These are phyloP conservation scores for Poecilia picta DNA, from an alignment of 2,797 vertebrate genomes.

Conservation along the genomic window DNA sequence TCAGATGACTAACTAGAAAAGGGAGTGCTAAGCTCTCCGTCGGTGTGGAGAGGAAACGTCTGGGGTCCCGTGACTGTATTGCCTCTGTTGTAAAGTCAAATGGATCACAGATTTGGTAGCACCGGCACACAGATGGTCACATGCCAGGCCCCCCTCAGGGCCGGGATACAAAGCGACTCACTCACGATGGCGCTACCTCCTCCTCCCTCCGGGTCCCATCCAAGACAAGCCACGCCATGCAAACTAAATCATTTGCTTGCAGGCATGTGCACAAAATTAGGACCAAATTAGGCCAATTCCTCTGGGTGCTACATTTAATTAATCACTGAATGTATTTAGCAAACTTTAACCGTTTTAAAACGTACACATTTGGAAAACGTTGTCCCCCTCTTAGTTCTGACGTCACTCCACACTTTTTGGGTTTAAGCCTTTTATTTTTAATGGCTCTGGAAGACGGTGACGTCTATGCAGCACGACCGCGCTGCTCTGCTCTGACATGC, in stretches of 20 bases:
- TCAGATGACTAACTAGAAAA: constrained; percentile 1
- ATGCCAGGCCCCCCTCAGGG: constrained; percentile 1
- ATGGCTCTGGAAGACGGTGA: background rate
- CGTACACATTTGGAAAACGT: background rate
- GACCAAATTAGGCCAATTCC: constrained; percentile 1
- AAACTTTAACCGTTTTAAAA: background rate
- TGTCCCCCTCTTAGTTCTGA: background rate
- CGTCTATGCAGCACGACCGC: background rate
- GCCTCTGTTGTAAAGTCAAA: background rate
- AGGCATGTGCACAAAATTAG: constrained; percentile 4
- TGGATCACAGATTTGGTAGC: background rate
- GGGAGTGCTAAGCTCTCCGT: background rate
- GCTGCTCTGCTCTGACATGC: background rate
- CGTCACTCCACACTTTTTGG: background rate
- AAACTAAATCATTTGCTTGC: constrained; percentile 4
- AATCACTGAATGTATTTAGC: background rate
- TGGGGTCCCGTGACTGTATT: background rate
- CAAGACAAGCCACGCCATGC: background rate
- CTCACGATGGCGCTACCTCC: background rate
- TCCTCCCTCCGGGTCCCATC: background rate
- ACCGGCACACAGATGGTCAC: background rate
- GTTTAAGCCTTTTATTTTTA: constrained; percentile 2
- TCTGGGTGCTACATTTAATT: background rate
- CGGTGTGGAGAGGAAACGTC: background rate
- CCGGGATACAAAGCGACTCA: background rate